These are phyloP conservation scores for Heterochromis multidens DNA, from an alignment of 2,113 vertebrate species.

Conservation along the genomic window DNA sequence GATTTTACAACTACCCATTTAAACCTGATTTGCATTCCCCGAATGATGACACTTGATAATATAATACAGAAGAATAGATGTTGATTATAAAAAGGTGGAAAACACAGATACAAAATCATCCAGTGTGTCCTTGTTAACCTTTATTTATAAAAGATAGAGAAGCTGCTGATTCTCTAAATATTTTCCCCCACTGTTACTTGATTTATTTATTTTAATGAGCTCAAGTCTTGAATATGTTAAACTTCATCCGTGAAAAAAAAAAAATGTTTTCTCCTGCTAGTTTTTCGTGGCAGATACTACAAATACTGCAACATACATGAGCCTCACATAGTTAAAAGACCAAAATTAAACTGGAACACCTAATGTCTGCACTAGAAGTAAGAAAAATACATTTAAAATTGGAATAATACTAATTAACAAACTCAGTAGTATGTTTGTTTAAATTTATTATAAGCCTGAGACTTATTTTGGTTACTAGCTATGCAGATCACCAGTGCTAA, in stretches of 20 bases:
- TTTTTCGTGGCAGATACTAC: not conserved
- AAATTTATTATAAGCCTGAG: not conserved
- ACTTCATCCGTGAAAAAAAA: not conserved
- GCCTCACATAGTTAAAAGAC: not conserved
- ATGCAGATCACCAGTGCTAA: not conserved
- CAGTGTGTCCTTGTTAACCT: not conserved
- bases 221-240: not conserved
- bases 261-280: not conserved
- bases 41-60: conserved; percentile 8
- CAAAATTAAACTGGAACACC: not conserved
- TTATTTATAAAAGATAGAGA: not conserved
- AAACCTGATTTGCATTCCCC: conserved; percentile 19
- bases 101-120: not conserved
- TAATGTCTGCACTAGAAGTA: not conserved
- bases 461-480: not conserved
- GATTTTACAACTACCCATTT: conserved; percentile 13
- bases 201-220: not conserved
- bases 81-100: conserved; percentile 17
- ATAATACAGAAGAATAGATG: conserved; percentile 14
- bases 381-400: not conserved
- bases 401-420: not conserved
- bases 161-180: not conserved
- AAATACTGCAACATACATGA: not conserved
- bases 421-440: not conserved
- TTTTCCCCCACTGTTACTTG: not conserved